phyloP scores from a whole-genome alignment of 1,140 invertebrate species.

The Plodia interpunctella region DNA sequence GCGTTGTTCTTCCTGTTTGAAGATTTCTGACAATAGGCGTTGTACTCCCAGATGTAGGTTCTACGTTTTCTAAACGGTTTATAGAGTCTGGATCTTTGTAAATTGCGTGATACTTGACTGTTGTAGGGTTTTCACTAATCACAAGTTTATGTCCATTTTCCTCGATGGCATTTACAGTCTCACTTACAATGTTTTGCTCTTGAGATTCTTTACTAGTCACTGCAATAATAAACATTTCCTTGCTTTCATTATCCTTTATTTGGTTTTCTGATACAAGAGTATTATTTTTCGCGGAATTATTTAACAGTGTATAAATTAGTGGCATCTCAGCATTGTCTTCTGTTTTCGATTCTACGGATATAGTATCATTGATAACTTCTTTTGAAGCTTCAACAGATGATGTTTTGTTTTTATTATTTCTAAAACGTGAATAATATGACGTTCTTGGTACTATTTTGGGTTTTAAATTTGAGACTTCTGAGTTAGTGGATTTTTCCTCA shows the following conservation, averaged over 20 bases:
- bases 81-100: conserved; percentile 45
- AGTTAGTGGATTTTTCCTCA: conserved; percentile 11
- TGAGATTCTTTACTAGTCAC: conserved; percentile 50
- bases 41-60: conserved; percentile 23
- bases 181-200: conserved; percentile 46
- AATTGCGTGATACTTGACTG: conserved; percentile 59
- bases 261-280: conserved; percentile 15
- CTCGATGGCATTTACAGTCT: conserved; percentile 34
- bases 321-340: conserved; percentile 48
- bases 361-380: conserved; percentile 21
- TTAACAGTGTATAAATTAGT: conserved; percentile 52
- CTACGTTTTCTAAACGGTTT: conserved; percentile 23
- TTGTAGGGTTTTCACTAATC: conserved; percentile 32
- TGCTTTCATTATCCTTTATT: conserved; percentile 24
- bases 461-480: conserved; percentile 28
- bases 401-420: conserved; percentile 39
- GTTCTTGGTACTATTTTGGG: conserved; percentile 43
- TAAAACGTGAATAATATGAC: conserved; percentile 54
- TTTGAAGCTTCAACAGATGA: conserved; percentile 28
- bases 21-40: conserved; percentile 53
- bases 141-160: conserved; percentile 39
- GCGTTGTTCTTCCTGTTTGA: conserved; percentile 52
- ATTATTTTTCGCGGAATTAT: conserved; percentile 29
- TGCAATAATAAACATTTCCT: conserved; percentile 44
- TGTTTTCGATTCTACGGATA: conserved; percentile 39